These are phyloP conservation scores for Junco hyemalis DNA, from an alignment of 2,113 vertebrate species.

Conservation along the genomic window DNA sequence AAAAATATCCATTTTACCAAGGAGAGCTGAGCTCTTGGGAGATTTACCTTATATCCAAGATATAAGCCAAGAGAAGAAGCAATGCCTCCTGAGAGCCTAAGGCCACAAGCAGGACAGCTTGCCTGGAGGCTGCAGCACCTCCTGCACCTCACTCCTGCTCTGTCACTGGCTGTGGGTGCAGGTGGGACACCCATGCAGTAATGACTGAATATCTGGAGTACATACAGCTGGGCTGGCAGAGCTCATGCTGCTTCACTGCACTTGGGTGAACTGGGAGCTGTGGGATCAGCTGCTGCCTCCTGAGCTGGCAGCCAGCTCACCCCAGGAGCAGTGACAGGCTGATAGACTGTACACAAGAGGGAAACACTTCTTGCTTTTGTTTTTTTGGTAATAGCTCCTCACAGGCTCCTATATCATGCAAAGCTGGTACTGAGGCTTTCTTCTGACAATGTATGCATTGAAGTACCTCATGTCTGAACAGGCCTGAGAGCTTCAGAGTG, in stretches of 20 bases:
- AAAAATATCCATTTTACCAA: background rate
- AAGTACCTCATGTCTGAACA: background rate
- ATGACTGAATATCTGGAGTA: background rate
- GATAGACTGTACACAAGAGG: background rate
- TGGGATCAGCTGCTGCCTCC: background rate
- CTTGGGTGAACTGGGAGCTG: fast-evolving
- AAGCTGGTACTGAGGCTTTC: background rate
- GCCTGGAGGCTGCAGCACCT: background rate
- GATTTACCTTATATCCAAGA: background rate
- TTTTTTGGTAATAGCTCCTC: background rate
- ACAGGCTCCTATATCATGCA: background rate
- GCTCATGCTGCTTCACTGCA: background rate
- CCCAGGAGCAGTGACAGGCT: background rate
- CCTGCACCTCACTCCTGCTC: background rate
- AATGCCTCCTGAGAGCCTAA: background rate
- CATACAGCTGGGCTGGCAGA: background rate
- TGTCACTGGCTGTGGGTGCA: background rate
- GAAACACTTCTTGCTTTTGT: background rate
- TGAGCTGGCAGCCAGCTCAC: background rate
- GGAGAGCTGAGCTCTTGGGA: background rate
- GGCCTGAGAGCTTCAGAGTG: background rate
- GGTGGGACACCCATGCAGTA: background rate
- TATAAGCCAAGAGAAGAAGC: background rate
- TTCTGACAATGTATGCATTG: background rate
- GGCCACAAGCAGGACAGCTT: background rate